These are phyloP conservation scores for Centropus unirufus DNA, from an alignment of 2,113 vertebrate species.

Conservation along the genomic window DNA sequence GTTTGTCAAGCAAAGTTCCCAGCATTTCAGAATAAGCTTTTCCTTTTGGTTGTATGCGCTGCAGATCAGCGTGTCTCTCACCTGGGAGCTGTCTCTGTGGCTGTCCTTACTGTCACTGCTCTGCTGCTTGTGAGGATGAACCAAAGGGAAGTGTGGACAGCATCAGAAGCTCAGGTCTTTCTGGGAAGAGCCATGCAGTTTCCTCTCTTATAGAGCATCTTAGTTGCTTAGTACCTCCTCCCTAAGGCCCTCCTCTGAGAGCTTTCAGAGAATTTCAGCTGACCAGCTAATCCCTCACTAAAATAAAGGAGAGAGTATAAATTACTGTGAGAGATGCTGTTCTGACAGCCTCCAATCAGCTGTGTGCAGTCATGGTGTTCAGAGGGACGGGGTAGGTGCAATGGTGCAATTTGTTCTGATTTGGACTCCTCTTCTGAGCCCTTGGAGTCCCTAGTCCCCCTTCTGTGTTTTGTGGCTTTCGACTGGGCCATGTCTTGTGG, in stretches of 20 bases:
- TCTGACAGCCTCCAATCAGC: too few species aligned
- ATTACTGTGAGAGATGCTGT: neutral
- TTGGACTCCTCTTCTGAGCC: neutral
- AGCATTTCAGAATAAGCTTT: rapidly evolving
- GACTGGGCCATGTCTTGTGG: neutral
- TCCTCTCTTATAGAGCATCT: neutral
- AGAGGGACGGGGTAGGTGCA: rapidly evolving
- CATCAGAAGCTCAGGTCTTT: too few species aligned
- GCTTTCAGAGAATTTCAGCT: neutral
- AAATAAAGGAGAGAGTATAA: neutral
- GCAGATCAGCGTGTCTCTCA: neutral
- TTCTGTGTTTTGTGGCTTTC: neutral
- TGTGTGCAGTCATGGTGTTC: rapidly evolving
- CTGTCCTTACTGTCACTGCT: too few species aligned
- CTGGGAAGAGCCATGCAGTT: neutral
- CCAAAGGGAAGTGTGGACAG: neutral
- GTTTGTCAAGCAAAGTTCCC: neutral
- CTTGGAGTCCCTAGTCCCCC: rapidly evolving
- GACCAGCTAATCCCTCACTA: neutral
- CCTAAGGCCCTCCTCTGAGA: neutral
- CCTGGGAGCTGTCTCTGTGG: neutral
- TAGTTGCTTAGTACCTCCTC: neutral
- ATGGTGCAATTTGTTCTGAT: neutral
- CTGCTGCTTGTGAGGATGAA: too few species aligned
- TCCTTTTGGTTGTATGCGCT: rapidly evolving